Base-by-base conservation (phyloP, 2,113 vertebrate species). In the Pseudolaguvia tuberculata region DNA sequence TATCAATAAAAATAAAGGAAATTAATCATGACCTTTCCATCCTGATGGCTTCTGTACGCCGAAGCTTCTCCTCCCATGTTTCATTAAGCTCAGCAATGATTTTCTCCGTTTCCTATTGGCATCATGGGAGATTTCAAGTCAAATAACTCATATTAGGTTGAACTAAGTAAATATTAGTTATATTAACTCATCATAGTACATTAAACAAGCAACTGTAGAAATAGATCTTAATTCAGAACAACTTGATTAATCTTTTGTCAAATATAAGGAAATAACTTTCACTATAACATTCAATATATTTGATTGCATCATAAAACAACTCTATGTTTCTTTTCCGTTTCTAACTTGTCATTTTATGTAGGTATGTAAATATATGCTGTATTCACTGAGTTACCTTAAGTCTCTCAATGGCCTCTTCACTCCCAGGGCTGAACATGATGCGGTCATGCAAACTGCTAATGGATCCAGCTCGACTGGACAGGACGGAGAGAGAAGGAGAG, bases 71-170 rank as follows among this genome's bases (percentile, higher is more conserved):
- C 73, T 99, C 96, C 97, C 97, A 98, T 0, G 97, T 99, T 83
- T 98, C 97, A 0, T 98, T 99, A 80, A 99, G 92, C 80, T 98
- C 97, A 0, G 97, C 97, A 2, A 99, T 99, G 80, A 99, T 99
- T 87, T 98, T 99, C 84, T 98, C 96, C 0, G 97, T 98, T 87
- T 99, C 97, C 97, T 99, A 84, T 56, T 62, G 42, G 35, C 17
- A 78, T 31, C 9, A 4, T 20, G 52, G 35, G 65, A 51, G 29
- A 68, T 23, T 52, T 35, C 4, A 71, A 71, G 63, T 75, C n/a
- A n/a, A n/a, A n/a, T n/a, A n/a, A n/a, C n/a, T n/a, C n/a, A n/a
- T n/a, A n/a, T n/a, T n/a, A n/a, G n/a, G n/a, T n/a, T n/a, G n/a
- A n/a, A n/a, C n/a, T n/a, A n/a, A n/a, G n/a, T 31, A 68, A 74